Conservation (phyloP, 2,113 vertebrate species). For the Psittacula cyanocephala region DNA sequence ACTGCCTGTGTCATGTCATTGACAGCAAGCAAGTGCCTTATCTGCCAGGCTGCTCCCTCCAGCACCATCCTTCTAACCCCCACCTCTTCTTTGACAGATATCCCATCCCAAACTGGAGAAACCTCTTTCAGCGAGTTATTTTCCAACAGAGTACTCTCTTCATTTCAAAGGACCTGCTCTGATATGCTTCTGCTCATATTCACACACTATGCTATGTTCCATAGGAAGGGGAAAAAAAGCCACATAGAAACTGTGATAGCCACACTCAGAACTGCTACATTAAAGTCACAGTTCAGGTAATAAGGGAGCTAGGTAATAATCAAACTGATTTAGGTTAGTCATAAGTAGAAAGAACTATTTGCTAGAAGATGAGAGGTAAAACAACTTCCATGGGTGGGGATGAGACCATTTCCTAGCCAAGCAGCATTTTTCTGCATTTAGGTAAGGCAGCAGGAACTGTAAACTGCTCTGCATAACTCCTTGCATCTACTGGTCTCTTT, state of each 20-base stretch:
- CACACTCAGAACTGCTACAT: not conserved
- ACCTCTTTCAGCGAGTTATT: not conserved
- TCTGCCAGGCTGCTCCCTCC: not conserved
- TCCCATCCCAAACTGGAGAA: not conserved
- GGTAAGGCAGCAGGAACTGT: not conserved
- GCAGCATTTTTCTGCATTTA: not conserved
- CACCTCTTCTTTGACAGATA: not conserved
- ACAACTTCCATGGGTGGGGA: not conserved
- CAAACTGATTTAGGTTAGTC: not conserved
- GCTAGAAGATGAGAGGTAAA: not conserved
- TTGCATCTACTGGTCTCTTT: not conserved
- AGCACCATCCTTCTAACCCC: not conserved
- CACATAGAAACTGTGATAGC: rapidly evolving
- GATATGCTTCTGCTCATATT: not conserved
- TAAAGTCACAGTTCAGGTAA: not conserved
- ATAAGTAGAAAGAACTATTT: not conserved
- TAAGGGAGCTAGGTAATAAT: too few relatives aligned
- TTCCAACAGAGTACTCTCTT: not conserved
- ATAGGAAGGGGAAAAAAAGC: not conserved
- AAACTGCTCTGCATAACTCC: not conserved
- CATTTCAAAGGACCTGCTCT: not conserved
- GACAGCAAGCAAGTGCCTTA: not conserved
- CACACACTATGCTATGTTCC: rapidly evolving
- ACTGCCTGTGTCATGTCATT: rapidly evolving
- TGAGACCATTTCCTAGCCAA: not conserved